phyloP scores from a whole-genome alignment of 1,140 invertebrate genomes.

The Asobara japonica region DNA sequence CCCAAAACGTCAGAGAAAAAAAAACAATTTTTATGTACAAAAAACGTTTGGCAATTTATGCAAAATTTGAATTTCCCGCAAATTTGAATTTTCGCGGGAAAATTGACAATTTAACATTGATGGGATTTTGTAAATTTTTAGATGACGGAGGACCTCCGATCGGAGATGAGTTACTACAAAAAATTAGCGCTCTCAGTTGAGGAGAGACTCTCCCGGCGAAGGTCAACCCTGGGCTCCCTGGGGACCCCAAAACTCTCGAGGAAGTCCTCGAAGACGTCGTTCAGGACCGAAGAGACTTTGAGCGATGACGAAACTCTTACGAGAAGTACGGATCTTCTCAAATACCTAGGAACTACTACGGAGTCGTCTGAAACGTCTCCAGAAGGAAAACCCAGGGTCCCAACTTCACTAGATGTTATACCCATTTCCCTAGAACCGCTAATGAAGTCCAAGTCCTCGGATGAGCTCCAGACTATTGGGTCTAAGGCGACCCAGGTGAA shows the following conservation, averaged over 20 bases:
- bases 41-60: too few species aligned
- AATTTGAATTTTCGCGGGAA: too few species aligned
- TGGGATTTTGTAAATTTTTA: too few species aligned
- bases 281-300: not conserved
- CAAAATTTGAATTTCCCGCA: too few species aligned
- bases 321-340: constrained; percentile 47
- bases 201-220: constrained; percentile 51
- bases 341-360: constrained; percentile 46
- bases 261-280: not conserved
- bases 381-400: constrained; percentile 60
- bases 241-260: not conserved
- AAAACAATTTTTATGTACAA: too few species aligned
- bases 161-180: constrained; percentile 74
- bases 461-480: too few species aligned
- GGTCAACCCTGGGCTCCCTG: not conserved
- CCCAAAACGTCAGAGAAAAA: too few species aligned
- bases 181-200: constrained; percentile 71
- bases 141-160: constrained; percentile 70
- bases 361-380: constrained; percentile 40
- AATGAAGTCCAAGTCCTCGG: constrained; percentile 25
- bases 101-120: too few species aligned
- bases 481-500: too few species aligned
- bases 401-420: constrained; percentile 59
- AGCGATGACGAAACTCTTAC: constrained; percentile 38
- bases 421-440: constrained; percentile 53